Base-by-base conservation (phyloP, 2,113 vertebrate genomes). In the Oryzias woworae region DNA sequence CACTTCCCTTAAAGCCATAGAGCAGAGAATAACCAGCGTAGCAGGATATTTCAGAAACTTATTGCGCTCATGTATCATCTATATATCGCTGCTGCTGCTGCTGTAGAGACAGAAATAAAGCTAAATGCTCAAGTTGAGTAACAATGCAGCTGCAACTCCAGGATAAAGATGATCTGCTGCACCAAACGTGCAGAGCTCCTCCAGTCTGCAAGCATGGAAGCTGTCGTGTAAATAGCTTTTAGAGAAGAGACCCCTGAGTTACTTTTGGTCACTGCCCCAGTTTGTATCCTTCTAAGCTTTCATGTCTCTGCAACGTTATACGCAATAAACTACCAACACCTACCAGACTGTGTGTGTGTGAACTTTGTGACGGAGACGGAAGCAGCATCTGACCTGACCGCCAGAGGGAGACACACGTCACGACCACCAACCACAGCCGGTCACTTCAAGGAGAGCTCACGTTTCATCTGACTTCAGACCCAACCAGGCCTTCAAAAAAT, bases 221-320 rank as follows among this genome's bases (percentile, higher is more conserved):
- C 36, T 45, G 57, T 53, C 48, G 49, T 89, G 84, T 87, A 85
- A 78, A 90, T 84, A 87, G 76, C 77, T 85, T 80, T 82, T 74
- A 71, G 73, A 58, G 52, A 75, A 71, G 71, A 58, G 52, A 75
- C 46, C 28, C 73, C 58, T 81, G 53, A 58, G 65, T 78, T 85
- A 69, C 64, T 69, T 77, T 78, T 75, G 57, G 76, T 80, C 53
- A 62, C 55, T 58, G 71, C 64, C 73, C 55, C 44, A 75, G 51
- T 80, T 85, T 83, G 41, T 80, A 74, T 74, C 70, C 66, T 47
- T 53, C 75, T 56, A 28, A 47, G 77, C 79, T 82, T 82, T 67
- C 71, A 72, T 54, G n/a, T 87, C 73, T 83, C 78, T 78, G 80
- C 73, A 80, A 72, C 78, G 59, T 60, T 79, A 80, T 62, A 81